phyloP scores from a whole-genome alignment of 2,797 vertebrate genomes.

The Tiaroga cobitis region DNA sequence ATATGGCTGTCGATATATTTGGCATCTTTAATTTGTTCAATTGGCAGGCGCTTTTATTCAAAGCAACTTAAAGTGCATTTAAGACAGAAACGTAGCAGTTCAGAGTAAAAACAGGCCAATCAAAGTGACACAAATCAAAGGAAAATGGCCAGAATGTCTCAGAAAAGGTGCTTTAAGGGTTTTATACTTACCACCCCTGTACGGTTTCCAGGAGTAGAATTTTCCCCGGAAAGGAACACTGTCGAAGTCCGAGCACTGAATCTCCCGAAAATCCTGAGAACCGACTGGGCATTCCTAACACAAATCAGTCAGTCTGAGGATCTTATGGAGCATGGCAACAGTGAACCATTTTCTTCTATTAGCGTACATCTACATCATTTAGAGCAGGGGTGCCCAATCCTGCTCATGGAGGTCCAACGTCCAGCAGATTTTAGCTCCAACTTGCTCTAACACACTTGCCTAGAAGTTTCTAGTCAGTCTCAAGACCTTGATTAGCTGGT shows the following conservation, averaged over 20 bases:
- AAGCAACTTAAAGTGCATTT: not conserved
- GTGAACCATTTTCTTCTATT: not conserved
- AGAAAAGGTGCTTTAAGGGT: not conserved
- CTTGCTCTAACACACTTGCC: not conserved
- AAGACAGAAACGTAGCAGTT: not conserved
- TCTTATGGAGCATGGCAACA: not conserved
- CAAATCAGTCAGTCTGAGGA: constrained; percentile 23
- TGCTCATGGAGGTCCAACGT: not conserved
- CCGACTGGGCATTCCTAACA: constrained; percentile 88
- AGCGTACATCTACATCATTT: not conserved
- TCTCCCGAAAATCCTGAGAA: constrained; percentile 93
- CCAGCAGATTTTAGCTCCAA: not conserved
- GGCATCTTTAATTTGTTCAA: not conserved
- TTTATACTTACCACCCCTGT: constrained; percentile 87
- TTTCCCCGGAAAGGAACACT: constrained; percentile 93
- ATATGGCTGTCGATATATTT: not conserved
- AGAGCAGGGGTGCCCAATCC: not conserved
- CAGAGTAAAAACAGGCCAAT: not conserved
- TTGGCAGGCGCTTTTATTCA: not conserved
- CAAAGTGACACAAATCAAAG: not conserved
- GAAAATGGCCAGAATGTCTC: not conserved
- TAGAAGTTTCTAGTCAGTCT: not conserved
- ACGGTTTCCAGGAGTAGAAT: constrained; percentile 96
- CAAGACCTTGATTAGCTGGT: not conserved
- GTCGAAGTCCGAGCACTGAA: constrained; percentile 94